These are phyloP conservation scores for Apodemia mormo DNA, from an alignment of 2,888 invertebrate species.

Conservation along the genomic window DNA sequence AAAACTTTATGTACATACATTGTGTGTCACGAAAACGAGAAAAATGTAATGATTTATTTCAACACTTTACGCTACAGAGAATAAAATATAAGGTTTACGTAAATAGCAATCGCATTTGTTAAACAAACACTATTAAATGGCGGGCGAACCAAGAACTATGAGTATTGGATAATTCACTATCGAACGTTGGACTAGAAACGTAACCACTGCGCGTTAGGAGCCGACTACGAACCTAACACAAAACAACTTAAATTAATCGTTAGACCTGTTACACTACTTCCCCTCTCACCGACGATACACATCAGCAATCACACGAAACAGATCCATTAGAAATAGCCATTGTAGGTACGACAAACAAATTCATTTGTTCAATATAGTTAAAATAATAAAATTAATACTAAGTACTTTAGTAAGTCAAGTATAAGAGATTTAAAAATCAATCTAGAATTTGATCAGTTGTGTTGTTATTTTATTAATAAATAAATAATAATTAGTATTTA, in stretches of 20 bases:
- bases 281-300: too few relatives aligned
- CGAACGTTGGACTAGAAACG: conserved; percentile 8
- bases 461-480: too few relatives aligned
- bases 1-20: conserved; percentile 5
- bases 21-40: background rate
- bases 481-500: too few relatives aligned
- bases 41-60: conserved; percentile 3
- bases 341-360: too few relatives aligned
- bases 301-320: too few relatives aligned
- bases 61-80: background rate
- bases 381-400: too few relatives aligned
- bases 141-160: background rate
- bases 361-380: too few relatives aligned
- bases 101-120: conserved; percentile 4
- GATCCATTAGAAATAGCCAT: too few relatives aligned
- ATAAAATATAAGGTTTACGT: background rate
- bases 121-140: background rate
- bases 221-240: conserved; percentile 1
- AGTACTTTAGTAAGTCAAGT: too few relatives aligned
- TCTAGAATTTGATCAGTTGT: too few relatives aligned
- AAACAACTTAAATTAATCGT: background rate
- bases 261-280: conserved; percentile 9
- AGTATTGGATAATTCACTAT: conserved; percentile 6
- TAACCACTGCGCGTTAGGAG: background rate
- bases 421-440: too few relatives aligned